Percentiles rank a stretch among this genome's conserved stretches.
Conservation (phyloP, 2,888 invertebrate genomes). For the Microdon myrmicae region DNA sequence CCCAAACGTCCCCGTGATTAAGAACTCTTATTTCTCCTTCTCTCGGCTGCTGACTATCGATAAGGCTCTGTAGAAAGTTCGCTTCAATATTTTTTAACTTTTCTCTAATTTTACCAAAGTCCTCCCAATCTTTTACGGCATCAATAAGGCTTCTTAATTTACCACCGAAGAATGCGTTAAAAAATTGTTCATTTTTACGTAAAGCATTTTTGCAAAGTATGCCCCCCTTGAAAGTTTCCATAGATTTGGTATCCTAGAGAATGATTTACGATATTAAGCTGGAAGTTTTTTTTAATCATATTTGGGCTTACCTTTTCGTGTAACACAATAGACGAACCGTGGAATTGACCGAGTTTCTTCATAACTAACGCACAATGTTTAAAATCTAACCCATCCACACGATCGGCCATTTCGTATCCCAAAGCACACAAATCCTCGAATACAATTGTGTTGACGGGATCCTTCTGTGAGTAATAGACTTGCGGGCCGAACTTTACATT, state of each 20-base stretch:
- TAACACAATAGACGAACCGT: slow-evolving; percentile 70
- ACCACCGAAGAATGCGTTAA: slow-evolving; percentile 53
- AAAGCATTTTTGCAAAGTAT: slow-evolving; percentile 55
- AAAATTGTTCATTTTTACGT: slow-evolving; percentile 28
- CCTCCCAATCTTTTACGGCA: slow-evolving; percentile 64
- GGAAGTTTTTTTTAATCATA: too few species aligned
- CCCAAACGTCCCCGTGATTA: slow-evolving; percentile 67
- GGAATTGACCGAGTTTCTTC: slow-evolving; percentile 69
- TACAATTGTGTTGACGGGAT: slow-evolving; percentile 46
- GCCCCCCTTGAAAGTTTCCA: slow-evolving; percentile 55
- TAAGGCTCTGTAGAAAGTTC: slow-evolving; percentile 54
- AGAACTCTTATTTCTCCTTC: slow-evolving; percentile 60
- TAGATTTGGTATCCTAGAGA: slow-evolving; percentile 54
- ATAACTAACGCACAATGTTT: slow-evolving; percentile 68
- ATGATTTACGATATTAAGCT: too few species aligned
- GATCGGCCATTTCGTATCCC: slow-evolving; percentile 68
- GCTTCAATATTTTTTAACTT: slow-evolving; percentile 58
- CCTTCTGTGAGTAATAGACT: slow-evolving; percentile 38
- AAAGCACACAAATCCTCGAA: slow-evolving; percentile 65
- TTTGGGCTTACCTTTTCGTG: slow-evolving; percentile 64
- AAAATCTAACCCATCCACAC: slow-evolving; percentile 68
- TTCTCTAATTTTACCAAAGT: slow-evolving; percentile 64
- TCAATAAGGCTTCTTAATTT: slow-evolving; percentile 56
- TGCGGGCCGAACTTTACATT: slow-evolving; percentile 35
- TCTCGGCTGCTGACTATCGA: slow-evolving; percentile 55